These are phyloP conservation scores for Netelia inedita DNA, from an alignment of 2,888 invertebrate genomes.

Conservation along the genomic window DNA sequence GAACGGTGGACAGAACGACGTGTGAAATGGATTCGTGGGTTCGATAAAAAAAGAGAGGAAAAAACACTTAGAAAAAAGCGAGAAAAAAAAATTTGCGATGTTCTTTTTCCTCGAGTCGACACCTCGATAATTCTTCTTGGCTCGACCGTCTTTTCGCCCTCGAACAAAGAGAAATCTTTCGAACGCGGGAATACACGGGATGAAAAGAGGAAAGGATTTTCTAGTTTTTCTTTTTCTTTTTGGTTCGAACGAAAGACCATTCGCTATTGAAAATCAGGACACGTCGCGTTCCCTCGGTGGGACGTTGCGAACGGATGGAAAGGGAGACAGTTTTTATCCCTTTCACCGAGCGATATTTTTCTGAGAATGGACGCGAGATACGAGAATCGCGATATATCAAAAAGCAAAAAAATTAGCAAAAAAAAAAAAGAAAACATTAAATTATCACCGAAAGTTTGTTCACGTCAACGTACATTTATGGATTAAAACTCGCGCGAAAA, in stretches of 20 bases:
- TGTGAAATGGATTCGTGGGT: conserved; percentile 11
- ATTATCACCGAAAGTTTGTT: no score
- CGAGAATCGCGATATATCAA: no score
- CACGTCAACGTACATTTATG: no score
- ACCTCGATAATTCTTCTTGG: conserved; percentile 19
- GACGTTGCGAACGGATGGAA: not conserved
- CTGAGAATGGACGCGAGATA: no score
- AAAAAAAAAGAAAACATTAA: not conserved
- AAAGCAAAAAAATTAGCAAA: no score
- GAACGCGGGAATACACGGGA: not conserved
- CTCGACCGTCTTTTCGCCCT: not conserved
- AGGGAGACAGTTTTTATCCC: not conserved
- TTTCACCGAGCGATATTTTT: no score
- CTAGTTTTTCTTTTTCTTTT: not conserved
- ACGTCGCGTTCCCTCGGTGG: not conserved
- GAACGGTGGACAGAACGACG: conserved; percentile 4
- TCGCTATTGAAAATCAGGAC: not conserved
- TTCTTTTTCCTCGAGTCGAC: not conserved
- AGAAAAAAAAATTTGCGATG: not conserved
- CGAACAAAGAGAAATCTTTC: conserved; percentile 25
- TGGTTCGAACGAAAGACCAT: not conserved
- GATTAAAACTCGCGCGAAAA: no score
- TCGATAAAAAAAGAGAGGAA: not conserved
- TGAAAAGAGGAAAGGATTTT: not conserved
- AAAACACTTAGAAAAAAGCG: not conserved